Percentiles rank a stretch among this genome's conserved stretches.
Evolutionary conservation across 2,888 invertebrate genomes (phyloP).

Genomic region (Pseudanteris insignis): DNA sequence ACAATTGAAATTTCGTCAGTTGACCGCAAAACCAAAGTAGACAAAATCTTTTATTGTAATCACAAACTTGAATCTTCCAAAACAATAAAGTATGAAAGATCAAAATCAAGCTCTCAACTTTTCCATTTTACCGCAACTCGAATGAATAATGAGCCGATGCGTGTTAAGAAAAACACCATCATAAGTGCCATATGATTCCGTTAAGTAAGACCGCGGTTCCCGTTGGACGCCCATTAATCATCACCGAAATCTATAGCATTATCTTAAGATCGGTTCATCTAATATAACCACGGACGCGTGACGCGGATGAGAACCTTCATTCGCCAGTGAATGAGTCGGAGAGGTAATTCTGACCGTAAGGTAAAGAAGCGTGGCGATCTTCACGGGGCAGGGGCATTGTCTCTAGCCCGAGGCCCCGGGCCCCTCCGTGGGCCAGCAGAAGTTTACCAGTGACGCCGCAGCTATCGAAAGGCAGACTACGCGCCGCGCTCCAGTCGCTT

Average conservation of each 20-base stretch:
- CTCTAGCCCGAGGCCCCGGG: slow-evolving; percentile 45
- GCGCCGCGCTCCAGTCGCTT: slow-evolving; percentile 23
- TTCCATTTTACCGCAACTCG: no score
- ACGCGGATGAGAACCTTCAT: slow-evolving; percentile 56
- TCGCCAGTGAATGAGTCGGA: slow-evolving; percentile 50
- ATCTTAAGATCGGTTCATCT: slow-evolving; percentile 29
- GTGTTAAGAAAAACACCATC: no score
- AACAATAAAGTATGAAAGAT: no score
- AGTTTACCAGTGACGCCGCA: slow-evolving; percentile 49
- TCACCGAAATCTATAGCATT: no score
- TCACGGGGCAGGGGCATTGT: slow-evolving; percentile 52
- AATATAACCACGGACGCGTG: slow-evolving; percentile 38
- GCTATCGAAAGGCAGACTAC: slow-evolving; percentile 49
- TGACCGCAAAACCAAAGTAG: no score
- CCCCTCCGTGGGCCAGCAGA: slow-evolving; percentile 38
- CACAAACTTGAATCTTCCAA: no score
- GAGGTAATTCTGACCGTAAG: slow-evolving; percentile 45
- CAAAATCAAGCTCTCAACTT: no score
- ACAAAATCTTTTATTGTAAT: no score
- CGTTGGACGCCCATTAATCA: not conserved
- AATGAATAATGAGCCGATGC: slow-evolving; percentile 2
- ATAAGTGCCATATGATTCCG: no score
- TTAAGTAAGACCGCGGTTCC: no score
- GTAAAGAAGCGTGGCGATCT: slow-evolving; percentile 48
- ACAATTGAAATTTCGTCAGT: no score